These are phyloP conservation scores for Hypselothyrea guttata DNA, from an alignment of 2,888 invertebrate genomes.

Conservation along the genomic window DNA sequence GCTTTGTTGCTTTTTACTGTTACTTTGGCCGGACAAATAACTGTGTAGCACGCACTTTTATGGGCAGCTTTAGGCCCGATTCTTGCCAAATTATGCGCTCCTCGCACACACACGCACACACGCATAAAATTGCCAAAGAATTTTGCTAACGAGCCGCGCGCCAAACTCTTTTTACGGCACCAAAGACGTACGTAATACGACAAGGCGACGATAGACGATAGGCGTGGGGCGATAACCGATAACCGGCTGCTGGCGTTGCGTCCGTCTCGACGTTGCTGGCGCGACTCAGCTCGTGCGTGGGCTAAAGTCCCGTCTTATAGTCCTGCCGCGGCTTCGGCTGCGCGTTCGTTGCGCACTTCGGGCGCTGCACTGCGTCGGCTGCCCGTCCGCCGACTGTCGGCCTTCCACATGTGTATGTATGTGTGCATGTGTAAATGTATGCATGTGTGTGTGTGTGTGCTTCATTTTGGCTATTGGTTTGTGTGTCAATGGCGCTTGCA, in stretches of 20 bases:
- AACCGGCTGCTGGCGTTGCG: no score
- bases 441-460: background rate
- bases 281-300: constrained; percentile 66
- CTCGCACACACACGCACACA: background rate
- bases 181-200: constrained; percentile 54
- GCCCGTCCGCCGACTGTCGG: constrained; percentile 29
- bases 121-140: constrained; percentile 13
- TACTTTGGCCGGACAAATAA: constrained; percentile 38
- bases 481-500: constrained; percentile 31
- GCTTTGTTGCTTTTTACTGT: constrained; percentile 7
- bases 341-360: constrained; percentile 29
- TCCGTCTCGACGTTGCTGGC: constrained; percentile 58
- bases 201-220: no score
- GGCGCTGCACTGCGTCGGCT: constrained; percentile 43
- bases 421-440: constrained; percentile 7
- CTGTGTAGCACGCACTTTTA: constrained; percentile 65
- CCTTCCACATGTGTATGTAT: constrained; percentile 16
- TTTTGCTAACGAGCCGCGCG: constrained; percentile 59
- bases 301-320: constrained; percentile 60
- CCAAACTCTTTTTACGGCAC: constrained; percentile 39
- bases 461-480: constrained; percentile 15
- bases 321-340: constrained; percentile 24
- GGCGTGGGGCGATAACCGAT: no score
- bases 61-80: constrained; percentile 33
- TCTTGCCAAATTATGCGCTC: constrained; percentile 49